Evolutionary conservation across 2,113 vertebrate species (phyloP).

Genomic region (Psilopsiagon aymara): DNA sequence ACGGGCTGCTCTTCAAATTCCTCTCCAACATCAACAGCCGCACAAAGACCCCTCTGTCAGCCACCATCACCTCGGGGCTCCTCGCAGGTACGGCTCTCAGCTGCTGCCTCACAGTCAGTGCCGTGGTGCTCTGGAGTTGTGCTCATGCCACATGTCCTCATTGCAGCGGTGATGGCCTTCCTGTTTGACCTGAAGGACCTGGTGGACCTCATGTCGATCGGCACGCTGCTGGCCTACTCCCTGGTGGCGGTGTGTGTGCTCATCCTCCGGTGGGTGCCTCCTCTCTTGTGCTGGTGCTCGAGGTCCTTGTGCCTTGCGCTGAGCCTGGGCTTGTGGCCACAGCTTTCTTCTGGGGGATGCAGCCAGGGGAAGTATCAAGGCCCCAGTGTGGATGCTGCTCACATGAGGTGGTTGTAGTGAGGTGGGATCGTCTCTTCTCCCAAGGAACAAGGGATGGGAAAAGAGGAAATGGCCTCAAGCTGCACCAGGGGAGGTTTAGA

Average conservation of each 20-base stretch:
- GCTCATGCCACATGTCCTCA: not conserved
- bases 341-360: not conserved
- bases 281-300: fast-evolving
- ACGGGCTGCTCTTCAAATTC: slow-evolving; percentile 87
- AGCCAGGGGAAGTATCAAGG: not conserved
- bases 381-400: not conserved
- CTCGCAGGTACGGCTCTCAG: slow-evolving; percentile 79
- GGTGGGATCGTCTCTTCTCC: not conserved
- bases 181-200: slow-evolving; percentile 89
- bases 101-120: fast-evolving
- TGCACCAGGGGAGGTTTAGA: not conserved
- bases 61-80: slow-evolving; percentile 87
- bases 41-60: slow-evolving; percentile 88
- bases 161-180: slow-evolving; percentile 91
- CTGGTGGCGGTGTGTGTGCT: slow-evolving; percentile 93
- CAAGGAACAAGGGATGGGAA: not conserved
- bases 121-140: fast-evolving
- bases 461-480: not conserved
- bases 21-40: slow-evolving; percentile 82
- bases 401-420: not conserved
- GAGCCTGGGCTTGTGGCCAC: not conserved
- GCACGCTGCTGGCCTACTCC: slow-evolving; percentile 93
- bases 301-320: not conserved
- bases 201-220: slow-evolving; percentile 97
- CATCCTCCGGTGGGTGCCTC: slow-evolving; percentile 87